Conservation (phyloP, 2,888 invertebrate genomes). For the Rapana venosa region DNA sequence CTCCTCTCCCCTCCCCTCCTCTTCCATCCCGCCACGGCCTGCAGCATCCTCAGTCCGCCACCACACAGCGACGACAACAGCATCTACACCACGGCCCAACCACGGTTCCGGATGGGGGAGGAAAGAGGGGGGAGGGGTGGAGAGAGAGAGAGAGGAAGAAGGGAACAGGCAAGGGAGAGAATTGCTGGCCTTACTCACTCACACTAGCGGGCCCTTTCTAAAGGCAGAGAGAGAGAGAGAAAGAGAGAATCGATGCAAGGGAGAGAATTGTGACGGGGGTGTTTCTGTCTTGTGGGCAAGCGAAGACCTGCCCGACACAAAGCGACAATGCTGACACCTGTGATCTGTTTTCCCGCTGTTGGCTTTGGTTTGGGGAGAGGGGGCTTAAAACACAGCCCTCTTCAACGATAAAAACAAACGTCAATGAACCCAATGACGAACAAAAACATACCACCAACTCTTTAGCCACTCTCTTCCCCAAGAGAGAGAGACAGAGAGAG, state of each 20-base stretch:
- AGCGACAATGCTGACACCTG: neutral
- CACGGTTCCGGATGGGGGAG: neutral
- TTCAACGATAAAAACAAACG: too few species aligned
- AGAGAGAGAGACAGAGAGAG: conserved; percentile 32
- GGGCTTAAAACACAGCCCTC: too few species aligned
- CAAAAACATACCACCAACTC: neutral
- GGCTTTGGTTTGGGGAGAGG: neutral
- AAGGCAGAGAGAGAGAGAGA: neutral
- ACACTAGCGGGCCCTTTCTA: too few species aligned
- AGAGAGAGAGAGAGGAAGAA: neutral
- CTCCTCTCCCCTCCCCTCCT: neutral
- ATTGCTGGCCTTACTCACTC: too few species aligned
- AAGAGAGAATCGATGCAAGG: conserved; percentile 27
- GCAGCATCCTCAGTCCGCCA: neutral
- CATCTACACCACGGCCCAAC: conserved; percentile 12
- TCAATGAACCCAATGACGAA: neutral
- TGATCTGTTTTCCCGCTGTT: neutral
- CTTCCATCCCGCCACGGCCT: neutral
- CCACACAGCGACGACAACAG: conserved; percentile 16
- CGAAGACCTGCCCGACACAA: neutral
- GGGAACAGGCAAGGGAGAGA: neutral
- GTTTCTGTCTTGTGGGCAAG: neutral
- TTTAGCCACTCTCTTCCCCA: neutral
- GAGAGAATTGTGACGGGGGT: neutral
- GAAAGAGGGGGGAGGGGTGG: neutral